phyloP scores from a whole-genome alignment of 2,113 vertebrate genomes.

The Odontophorus gujanensis region DNA sequence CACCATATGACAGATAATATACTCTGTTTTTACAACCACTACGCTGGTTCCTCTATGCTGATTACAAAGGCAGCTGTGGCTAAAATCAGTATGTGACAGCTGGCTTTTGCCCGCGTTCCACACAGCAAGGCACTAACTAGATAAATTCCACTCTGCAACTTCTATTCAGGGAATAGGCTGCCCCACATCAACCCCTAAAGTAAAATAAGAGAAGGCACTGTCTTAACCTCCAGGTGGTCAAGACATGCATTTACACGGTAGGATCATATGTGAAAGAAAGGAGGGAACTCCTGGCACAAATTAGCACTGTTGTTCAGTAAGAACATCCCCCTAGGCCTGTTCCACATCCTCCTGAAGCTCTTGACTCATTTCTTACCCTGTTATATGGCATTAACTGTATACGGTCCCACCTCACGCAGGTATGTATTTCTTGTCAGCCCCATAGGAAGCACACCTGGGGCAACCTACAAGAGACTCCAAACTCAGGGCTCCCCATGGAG shows the following conservation, averaged over 20 bases:
- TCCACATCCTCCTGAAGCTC: not conserved
- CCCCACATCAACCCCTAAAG: not conserved
- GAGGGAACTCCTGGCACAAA: not conserved
- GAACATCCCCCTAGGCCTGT: no score
- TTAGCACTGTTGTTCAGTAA: rapidly evolving
- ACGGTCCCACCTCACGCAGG: not conserved
- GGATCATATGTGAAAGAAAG: not conserved
- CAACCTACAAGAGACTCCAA: not conserved
- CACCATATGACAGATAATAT: not conserved
- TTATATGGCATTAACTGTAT: not conserved
- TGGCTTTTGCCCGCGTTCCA: not conserved
- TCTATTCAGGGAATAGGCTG: not conserved
- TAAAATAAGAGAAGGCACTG: not conserved
- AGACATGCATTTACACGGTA: not conserved
- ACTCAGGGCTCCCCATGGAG: not conserved
- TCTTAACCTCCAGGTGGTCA: not conserved
- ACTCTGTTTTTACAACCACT: not conserved
- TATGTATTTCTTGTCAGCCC: not conserved
- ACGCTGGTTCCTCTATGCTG: no score
- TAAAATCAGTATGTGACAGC: not conserved
- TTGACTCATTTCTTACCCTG: not conserved
- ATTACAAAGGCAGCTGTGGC: not conserved
- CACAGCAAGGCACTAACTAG: not conserved
- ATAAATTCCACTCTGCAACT: rapidly evolving
- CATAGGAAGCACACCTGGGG: not conserved